A percentile compares a stretch with the other conserved stretches of the same genome.
Evolutionary conservation across 2,888 invertebrate species (phyloP).

Genomic region (Herminia tarsipennalis): DNA sequence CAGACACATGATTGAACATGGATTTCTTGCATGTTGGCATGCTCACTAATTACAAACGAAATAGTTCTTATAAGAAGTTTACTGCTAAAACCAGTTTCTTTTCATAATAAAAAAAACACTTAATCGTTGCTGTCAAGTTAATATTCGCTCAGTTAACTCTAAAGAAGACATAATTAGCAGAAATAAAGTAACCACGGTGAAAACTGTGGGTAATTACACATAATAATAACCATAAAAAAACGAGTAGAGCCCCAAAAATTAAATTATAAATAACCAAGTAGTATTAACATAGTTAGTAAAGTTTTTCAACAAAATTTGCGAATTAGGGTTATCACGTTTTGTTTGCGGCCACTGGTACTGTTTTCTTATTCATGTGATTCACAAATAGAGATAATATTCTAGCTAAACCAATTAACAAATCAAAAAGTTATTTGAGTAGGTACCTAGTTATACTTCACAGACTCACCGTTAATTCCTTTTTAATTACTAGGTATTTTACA

Average conservation of each 20-base stretch:
- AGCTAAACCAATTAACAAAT: no score
- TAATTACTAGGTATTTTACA: no score
- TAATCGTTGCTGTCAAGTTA: slow-evolving; percentile 10
- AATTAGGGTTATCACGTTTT: slow-evolving; percentile 9
- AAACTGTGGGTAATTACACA: slow-evolving; percentile 31
- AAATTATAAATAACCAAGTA: slow-evolving; percentile 27
- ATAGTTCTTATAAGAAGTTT: not conserved
- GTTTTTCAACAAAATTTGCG: slow-evolving; percentile 24
- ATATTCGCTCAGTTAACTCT: slow-evolving; percentile 11
- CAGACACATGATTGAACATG: no score
- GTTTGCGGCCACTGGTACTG: no score
- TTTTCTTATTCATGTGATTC: no score
- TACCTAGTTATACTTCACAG: no score
- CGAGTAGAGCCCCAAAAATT: slow-evolving; percentile 21
- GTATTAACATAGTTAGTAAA: slow-evolving; percentile 29
- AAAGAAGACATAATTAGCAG: slow-evolving; percentile 8
- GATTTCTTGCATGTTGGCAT: no score
- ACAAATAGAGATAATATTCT: no score
- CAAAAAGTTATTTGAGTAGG: no score
- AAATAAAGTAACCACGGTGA: slow-evolving; percentile 13
- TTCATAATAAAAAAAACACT: not conserved
- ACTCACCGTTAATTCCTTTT: no score
- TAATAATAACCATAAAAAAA: slow-evolving; percentile 17
- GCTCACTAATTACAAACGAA: not conserved
- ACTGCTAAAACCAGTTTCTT: not conserved